Conservation (phyloP, 2,888 invertebrate genomes). For the Autographa pulchrina region DNA sequence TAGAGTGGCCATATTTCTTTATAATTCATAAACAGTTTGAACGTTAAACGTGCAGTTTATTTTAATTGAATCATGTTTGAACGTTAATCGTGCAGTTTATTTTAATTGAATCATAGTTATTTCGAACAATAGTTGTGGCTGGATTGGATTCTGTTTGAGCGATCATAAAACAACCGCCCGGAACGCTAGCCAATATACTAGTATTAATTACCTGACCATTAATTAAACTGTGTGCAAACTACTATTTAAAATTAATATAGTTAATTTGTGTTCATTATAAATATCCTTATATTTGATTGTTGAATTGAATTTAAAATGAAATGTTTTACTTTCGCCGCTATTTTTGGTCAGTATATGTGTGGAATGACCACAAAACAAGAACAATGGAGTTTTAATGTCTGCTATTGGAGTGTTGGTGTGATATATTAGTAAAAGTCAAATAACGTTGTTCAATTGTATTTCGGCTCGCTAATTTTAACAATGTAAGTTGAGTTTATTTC, state of each 20-base stretch:
- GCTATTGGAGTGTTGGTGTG: neutral
- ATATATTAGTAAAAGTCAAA: too few species aligned
- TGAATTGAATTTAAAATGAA: neutral
- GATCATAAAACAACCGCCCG: constrained; percentile 39
- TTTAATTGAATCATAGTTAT: constrained; percentile 37
- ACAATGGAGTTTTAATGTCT: neutral
- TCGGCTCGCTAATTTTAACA: neutral
- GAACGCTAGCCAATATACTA: constrained; percentile 38
- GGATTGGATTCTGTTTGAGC: constrained; percentile 37
- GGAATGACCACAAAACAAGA: neutral
- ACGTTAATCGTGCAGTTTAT: constrained; percentile 19
- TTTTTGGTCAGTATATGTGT: neutral
- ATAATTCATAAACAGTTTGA: neutral
- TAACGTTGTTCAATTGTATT: too few species aligned
- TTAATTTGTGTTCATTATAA: constrained; percentile 35
- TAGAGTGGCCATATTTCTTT: too few species aligned
- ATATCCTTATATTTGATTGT: constrained; percentile 13
- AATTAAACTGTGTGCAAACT: constrained; percentile 45
- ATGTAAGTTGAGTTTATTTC: neutral
- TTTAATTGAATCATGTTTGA: constrained; percentile 28
- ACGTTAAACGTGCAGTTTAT: constrained; percentile 19
- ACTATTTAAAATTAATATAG: constrained; percentile 44
- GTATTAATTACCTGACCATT: constrained; percentile 50
- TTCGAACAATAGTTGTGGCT: constrained; percentile 21
- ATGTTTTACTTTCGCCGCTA: neutral